These are phyloP conservation scores for Shinisaurus crocodilurus DNA, from an alignment of 2,113 vertebrate species.

Conservation along the genomic window DNA sequence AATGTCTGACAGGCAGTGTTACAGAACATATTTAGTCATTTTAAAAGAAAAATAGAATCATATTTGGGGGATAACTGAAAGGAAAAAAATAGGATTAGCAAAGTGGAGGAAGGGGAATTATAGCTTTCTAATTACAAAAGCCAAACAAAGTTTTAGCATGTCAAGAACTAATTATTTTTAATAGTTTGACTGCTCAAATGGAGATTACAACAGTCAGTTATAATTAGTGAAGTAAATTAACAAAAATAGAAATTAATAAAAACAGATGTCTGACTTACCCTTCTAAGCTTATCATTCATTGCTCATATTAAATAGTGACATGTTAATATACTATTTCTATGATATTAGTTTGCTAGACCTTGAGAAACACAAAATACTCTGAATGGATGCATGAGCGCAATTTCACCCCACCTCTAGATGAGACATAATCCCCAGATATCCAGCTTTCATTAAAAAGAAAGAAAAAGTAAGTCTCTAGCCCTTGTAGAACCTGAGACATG, in stretches of 20 bases:
- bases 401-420: too few relatives aligned
- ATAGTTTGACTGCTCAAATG: slow-evolving; percentile 14
- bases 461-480: too few relatives aligned
- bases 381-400: too few relatives aligned
- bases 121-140: slow-evolving; percentile 54
- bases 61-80: slow-evolving; percentile 44
- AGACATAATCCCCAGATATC: too few relatives aligned
- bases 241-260: slow-evolving; percentile 22
- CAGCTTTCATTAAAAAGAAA: too few relatives aligned
- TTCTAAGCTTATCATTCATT: slow-evolving; percentile 43
- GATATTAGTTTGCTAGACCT: slow-evolving; percentile 9
- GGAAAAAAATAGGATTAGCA: slow-evolving; percentile 54
- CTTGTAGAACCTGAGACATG: too few relatives aligned
- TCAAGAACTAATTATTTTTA: slow-evolving; percentile 49
- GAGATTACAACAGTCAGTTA: slow-evolving; percentile 45
- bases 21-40: slow-evolving; percentile 77
- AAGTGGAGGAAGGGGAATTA: slow-evolving; percentile 43
- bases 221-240: slow-evolving; percentile 49
- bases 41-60: slow-evolving; percentile 71
- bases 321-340: slow-evolving; percentile 17
- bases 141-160: slow-evolving; percentile 66
- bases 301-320: slow-evolving; percentile 44
- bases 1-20: slow-evolving; percentile 78
- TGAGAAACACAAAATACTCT: neutral
- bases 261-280: slow-evolving; percentile 36